Percentiles rank a stretch among this genome's conserved stretches.
Conservation (phyloP, 37 sponge, comb jelly and placozoan genomes). For the Hexactinellida sp. region DNA sequence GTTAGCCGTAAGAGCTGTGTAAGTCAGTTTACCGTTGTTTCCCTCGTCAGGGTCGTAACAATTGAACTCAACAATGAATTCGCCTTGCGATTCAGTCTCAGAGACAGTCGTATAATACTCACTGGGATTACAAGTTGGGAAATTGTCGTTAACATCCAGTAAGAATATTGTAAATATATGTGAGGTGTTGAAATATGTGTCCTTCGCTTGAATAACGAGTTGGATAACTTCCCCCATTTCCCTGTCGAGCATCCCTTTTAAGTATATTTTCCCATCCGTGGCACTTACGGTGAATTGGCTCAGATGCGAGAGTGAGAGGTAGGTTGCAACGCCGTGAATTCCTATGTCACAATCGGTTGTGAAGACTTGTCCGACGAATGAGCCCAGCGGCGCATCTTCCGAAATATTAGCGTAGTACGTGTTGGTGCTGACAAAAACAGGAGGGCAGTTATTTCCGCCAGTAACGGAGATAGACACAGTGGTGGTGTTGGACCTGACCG, state of each 20-base stretch:
- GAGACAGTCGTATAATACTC: neutral
- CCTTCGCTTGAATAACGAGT: neutral
- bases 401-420: neutral
- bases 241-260: neutral
- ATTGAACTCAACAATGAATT: neutral
- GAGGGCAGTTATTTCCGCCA: slow-evolving; percentile 12
- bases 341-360: neutral
- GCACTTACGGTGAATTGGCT: neutral
- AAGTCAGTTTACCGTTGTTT: neutral
- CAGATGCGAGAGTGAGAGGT: neutral
- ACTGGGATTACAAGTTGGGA: neutral
- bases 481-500: neutral
- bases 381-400: neutral
- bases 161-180: neutral
- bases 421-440: neutral
- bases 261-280: neutral
- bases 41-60: neutral
- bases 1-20: neutral
- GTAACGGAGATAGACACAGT: neutral
- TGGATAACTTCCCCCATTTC: neutral
- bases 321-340: neutral
- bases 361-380: neutral
- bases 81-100: neutral
- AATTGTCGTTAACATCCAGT: neutral
- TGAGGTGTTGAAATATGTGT: neutral